Percentiles rank a stretch among this genome's conserved stretches.
Evolutionary conservation across 1,140 invertebrate genomes (phyloP).

Genomic region (Potamilus streckersoni): DNA sequence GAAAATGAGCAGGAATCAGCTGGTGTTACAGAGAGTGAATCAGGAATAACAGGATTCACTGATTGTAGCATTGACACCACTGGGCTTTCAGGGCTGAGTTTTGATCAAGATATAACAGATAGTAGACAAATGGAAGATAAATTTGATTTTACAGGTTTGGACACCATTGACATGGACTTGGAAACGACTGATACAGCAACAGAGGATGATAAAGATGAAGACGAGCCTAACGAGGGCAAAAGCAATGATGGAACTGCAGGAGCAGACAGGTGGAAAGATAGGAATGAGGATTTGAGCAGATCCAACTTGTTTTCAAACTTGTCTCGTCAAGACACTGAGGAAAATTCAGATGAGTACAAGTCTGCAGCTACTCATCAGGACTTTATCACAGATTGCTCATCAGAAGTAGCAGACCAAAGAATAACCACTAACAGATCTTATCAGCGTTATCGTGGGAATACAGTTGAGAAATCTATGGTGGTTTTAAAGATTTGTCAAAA

Average conservation of each 20-base stretch:
- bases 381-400: too few relatives aligned
- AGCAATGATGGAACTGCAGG: neutral
- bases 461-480: too few relatives aligned
- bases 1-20: too few relatives aligned
- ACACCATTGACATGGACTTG: neutral
- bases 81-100: conserved; percentile 4
- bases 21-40: neutral
- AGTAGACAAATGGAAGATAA: neutral
- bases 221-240: neutral
- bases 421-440: too few relatives aligned
- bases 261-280: neutral
- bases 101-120: neutral
- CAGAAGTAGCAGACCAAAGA: too few relatives aligned
- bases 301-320: too few relatives aligned
- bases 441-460: too few relatives aligned
- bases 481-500: too few relatives aligned
- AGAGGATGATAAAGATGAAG: neutral
- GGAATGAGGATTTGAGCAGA: too few relatives aligned
- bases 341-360: too few relatives aligned
- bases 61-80: conserved; percentile 19
- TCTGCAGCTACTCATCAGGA: too few relatives aligned
- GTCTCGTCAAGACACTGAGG: too few relatives aligned
- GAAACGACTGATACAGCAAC: neutral
- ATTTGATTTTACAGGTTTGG: neutral
- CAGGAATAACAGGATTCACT: conserved; percentile 12